phyloP scores from a whole-genome alignment of 2,888 invertebrate species.

The Tetanocera ferruginea region DNA sequence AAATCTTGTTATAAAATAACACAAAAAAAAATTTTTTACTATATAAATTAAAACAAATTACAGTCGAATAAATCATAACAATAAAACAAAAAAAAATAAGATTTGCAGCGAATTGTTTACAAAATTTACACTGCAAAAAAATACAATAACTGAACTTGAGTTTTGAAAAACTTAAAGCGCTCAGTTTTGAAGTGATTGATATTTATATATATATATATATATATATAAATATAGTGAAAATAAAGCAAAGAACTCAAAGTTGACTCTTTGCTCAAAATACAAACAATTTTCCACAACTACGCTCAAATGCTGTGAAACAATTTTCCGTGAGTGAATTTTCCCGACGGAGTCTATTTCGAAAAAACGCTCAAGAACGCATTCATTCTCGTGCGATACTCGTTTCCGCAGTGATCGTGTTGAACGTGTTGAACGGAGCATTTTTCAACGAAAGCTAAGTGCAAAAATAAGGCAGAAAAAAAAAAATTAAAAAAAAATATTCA shows the following conservation, averaged over 20 bases:
- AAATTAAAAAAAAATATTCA: not conserved
- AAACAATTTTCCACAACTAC: too few species aligned
- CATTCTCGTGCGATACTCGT: conserved; percentile 38
- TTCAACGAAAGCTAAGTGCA: not conserved
- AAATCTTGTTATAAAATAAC: not conserved
- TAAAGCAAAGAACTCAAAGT: not conserved
- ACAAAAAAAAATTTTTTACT: conserved; percentile 27
- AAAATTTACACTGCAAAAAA: conserved; percentile 21
- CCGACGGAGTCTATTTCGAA: conserved; percentile 37
- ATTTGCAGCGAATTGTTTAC: not conserved
- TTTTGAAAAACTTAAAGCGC: not conserved
- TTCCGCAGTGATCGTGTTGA: conserved; percentile 35
- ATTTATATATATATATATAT: too few species aligned
- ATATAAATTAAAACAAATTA: not conserved
- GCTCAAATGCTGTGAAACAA: not conserved
- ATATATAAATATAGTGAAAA: not conserved
- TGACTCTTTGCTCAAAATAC: too few species aligned
- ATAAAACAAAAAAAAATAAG: not conserved
- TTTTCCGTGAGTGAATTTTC: conserved; percentile 19
- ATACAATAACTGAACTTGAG: not conserved
- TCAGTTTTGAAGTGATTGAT: not conserved
- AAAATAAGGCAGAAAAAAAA: not conserved
- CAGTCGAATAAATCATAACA: not conserved
- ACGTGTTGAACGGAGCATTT: not conserved
- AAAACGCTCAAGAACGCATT: conserved; percentile 30